phyloP scores from a whole-genome alignment of 2,888 invertebrate genomes.

The Hydrotaea diabolus region DNA sequence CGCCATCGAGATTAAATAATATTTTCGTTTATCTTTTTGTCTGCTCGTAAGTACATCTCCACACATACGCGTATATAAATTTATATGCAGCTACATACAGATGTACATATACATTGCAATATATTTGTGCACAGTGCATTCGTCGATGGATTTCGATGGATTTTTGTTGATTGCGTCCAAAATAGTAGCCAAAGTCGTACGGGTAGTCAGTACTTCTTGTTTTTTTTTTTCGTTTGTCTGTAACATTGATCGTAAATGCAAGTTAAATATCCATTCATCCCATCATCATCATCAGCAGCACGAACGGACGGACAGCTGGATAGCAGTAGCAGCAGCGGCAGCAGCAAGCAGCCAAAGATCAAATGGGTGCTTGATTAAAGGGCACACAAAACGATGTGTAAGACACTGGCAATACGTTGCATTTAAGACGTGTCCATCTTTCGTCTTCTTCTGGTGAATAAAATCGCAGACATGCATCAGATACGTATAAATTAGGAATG shows the following conservation, averaged over 20 bases:
- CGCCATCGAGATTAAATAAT: constrained; percentile 57
- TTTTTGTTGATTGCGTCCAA: not conserved
- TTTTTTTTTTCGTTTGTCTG: no score
- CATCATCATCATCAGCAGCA: not conserved
- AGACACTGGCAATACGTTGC: not conserved
- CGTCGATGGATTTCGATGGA: no score
- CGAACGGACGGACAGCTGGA: not conserved
- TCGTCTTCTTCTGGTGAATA: not conserved
- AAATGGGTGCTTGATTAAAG: constrained; percentile 50
- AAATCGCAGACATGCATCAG: not conserved
- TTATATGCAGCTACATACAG: not conserved
- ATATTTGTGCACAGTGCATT: no score
- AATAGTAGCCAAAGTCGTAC: not conserved
- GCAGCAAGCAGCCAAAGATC: constrained; percentile 26
- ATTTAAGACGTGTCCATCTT: not conserved
- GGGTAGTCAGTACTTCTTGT: not conserved
- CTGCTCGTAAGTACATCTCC: not conserved
- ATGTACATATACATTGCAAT: no score
- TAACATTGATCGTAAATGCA: not conserved
- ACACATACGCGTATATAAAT: not conserved
- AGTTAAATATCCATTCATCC: not conserved
- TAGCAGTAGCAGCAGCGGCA: constrained; percentile 33
- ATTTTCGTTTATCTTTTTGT: constrained; percentile 9
- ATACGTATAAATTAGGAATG: not conserved
- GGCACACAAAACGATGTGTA: constrained; percentile 9